Conservation (phyloP, 2,888 invertebrate genomes). For the Ischnus inquisitorius region DNA sequence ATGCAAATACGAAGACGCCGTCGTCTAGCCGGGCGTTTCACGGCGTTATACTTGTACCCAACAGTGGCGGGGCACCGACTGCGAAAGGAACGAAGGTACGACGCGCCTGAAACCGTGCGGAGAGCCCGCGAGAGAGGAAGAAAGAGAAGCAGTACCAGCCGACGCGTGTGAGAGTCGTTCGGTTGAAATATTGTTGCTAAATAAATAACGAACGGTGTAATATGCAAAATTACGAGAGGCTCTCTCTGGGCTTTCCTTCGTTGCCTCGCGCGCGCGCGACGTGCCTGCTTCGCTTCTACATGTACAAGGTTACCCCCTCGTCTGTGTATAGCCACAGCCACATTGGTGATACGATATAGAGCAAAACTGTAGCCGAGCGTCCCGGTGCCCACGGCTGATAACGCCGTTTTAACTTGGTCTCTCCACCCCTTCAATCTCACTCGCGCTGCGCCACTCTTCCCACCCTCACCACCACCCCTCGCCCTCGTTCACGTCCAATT, state of each 20-base stretch:
- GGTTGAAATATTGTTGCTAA: constrained; percentile 81
- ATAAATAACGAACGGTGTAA: constrained; percentile 82
- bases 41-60: constrained; percentile 57
- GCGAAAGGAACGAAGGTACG: constrained; percentile 36
- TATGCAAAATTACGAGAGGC: constrained; percentile 79
- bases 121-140: constrained; percentile 20
- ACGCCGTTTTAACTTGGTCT: constrained; percentile 78
- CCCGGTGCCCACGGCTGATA: constrained; percentile 72
- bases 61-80: constrained; percentile 14
- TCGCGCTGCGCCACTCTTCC: constrained; percentile 45
- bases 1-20: constrained; percentile 74
- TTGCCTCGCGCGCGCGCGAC: constrained; percentile 60
- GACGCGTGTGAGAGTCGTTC: constrained; percentile 78
- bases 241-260: constrained; percentile 69
- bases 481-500: constrained; percentile 67
- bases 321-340: constrained; percentile 53
- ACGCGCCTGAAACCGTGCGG: not conserved
- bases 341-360: constrained; percentile 16
- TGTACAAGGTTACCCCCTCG: constrained; percentile 62
- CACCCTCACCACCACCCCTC: too few relatives aligned
- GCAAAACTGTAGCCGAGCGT: constrained; percentile 57
- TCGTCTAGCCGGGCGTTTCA: constrained; percentile 54
- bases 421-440: constrained; percentile 48
- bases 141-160: constrained; percentile 63
- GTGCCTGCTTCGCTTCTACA: constrained; percentile 65